Percentiles rank a stretch among this genome's conserved stretches.
phyloP scores from a whole-genome alignment of 2,888 invertebrate genomes.

The Aporophyla lueneburgensis region DNA sequence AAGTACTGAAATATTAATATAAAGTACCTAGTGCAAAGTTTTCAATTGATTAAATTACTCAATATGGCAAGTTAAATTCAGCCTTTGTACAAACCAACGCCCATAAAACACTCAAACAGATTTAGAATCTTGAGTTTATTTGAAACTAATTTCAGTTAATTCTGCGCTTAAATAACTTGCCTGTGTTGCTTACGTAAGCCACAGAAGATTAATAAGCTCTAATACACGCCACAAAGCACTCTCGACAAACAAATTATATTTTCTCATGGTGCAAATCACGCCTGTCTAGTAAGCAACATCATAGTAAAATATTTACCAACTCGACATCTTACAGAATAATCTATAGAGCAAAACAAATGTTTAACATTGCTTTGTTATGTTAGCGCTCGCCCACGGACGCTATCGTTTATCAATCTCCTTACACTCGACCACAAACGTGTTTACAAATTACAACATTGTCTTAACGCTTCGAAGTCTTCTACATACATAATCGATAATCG shows the following conservation, averaged over 20 bases:
- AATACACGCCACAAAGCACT: constrained; percentile 64
- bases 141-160: constrained; percentile 32
- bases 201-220: constrained; percentile 39
- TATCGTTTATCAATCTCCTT: constrained; percentile 81
- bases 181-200: constrained; percentile 18
- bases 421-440: constrained; percentile 71
- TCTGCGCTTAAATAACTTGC: neutral
- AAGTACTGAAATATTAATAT: neutral
- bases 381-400: constrained; percentile 76
- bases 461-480: constrained; percentile 64
- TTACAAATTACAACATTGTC: constrained; percentile 72
- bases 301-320: constrained; percentile 77
- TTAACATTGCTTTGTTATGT: constrained; percentile 79
- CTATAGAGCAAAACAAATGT: constrained; percentile 83
- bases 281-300: constrained; percentile 72
- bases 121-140: constrained; percentile 34
- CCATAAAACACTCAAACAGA: constrained; percentile 23
- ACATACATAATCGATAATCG: constrained; percentile 67
- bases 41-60: constrained; percentile 20
- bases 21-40: neutral
- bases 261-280: constrained; percentile 76
- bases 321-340: constrained; percentile 79
- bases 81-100: constrained; percentile 14
- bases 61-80: constrained; percentile 24
- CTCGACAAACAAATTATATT: constrained; percentile 71